phyloP scores from a whole-genome alignment of 2,113 vertebrate species.

The Corapipo altera region DNA sequence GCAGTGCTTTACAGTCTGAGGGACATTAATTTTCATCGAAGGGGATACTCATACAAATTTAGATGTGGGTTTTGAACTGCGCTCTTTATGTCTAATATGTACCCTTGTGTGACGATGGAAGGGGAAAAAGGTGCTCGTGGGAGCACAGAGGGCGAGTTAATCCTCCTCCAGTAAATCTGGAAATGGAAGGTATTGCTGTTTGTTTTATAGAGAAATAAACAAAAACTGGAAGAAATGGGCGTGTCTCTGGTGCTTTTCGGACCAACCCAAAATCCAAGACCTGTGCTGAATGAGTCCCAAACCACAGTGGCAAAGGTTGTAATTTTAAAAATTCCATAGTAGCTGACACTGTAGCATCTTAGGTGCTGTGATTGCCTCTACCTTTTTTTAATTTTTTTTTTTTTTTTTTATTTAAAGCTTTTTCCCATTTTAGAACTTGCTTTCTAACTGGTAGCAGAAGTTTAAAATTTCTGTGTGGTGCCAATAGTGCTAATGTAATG shows the following conservation, averaged over 20 bases:
- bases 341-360: not conserved
- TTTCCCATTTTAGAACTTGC: not conserved
- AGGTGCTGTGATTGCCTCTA: not conserved
- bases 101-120: not conserved
- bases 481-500: not conserved
- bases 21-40: not conserved
- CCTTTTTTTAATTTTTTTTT: not conserved
- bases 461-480: not conserved
- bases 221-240: not conserved
- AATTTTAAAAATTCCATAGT: not conserved
- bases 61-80: not conserved
- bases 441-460: not conserved
- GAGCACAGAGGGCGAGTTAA: not conserved
- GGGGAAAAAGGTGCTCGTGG: not conserved
- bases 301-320: not conserved
- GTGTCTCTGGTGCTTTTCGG: not conserved
- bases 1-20: not conserved
- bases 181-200: not conserved
- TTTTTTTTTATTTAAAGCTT: not conserved
- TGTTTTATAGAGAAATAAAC: not conserved
- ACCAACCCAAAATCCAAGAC: not conserved
- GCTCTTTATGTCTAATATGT: not conserved
- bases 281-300: not conserved
- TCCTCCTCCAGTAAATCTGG: not conserved
- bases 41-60: not conserved